Conservation (phyloP, 2,888 invertebrate species). For the Clepsis dumicolana region DNA sequence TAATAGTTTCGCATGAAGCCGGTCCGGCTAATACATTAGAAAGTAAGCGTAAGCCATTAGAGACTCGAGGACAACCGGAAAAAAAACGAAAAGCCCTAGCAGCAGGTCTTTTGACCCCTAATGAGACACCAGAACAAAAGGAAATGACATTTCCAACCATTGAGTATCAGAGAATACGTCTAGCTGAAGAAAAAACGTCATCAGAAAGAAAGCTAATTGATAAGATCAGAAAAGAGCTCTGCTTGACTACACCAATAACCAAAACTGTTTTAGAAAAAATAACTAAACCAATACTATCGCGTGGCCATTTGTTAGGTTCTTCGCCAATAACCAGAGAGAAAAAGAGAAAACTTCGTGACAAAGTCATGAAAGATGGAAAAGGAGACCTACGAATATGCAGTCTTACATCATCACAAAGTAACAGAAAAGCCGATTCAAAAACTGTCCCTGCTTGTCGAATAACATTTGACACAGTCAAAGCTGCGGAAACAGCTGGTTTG, state of each 20-base stretch:
- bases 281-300: neutral
- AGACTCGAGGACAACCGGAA: slow-evolving; percentile 6
- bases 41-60: slow-evolving; percentile 45
- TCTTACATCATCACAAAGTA: neutral
- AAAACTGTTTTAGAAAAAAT: neutral
- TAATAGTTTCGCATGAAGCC: slow-evolving; percentile 51
- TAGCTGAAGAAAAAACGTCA: neutral
- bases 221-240: slow-evolving; percentile 2
- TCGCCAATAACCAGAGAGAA: neutral
- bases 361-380: neutral
- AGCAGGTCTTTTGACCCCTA: neutral
- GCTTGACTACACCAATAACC: neutral
- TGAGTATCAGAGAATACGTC: neutral
- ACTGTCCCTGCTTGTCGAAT: neutral
- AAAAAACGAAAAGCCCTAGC: neutral
- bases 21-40: slow-evolving; percentile 59
- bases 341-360: neutral
- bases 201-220: slow-evolving; percentile 12
- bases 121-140: neutral
- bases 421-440: neutral
- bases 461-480: neutral
- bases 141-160: neutral
- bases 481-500: neutral
- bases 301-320: neutral
- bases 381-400: neutral